phyloP scores from a whole-genome alignment of 1,140 invertebrate genomes.

The Apis laboriosa region DNA sequence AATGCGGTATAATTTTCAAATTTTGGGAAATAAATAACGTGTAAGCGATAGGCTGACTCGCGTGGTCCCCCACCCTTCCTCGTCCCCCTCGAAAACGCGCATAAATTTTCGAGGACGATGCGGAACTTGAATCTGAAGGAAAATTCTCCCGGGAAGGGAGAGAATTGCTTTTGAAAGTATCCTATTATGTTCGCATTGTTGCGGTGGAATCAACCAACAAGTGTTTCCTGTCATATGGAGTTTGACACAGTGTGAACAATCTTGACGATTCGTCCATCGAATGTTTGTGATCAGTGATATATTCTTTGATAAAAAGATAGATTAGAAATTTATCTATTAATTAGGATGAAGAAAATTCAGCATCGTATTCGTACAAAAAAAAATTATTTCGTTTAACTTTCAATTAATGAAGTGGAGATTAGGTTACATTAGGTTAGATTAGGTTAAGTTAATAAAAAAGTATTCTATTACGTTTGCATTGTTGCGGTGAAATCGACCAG shows the following conservation, averaged over 20 bases:
- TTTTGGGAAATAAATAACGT: conserved; percentile 80
- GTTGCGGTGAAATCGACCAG: no score
- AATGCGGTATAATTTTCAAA: conserved; percentile 81
- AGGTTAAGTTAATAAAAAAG: no score
- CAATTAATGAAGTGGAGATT: no score
- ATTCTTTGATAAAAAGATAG: no score
- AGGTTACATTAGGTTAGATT: no score
- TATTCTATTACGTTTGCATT: no score
- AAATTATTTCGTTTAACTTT: no score
- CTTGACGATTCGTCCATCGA: neutral
- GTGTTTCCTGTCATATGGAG: conserved; percentile 25
- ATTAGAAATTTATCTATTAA: no score
- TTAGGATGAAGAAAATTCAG: no score
- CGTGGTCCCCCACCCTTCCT: conserved; percentile 60
- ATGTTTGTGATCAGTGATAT: no score
- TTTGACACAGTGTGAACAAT: neutral
- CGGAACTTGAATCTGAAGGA: conserved; percentile 18
- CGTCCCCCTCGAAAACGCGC: conserved; percentile 57
- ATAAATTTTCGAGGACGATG: conserved; percentile 69
- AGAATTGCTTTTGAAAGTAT: conserved; percentile 59
- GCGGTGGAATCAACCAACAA: conserved; percentile 42
- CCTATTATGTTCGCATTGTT: conserved; percentile 43
- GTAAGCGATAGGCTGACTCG: conserved; percentile 78
- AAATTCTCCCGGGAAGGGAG: conserved; percentile 24
- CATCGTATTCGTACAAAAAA: no score